These are phyloP conservation scores for Megalurothrips usitatus DNA, from an alignment of 2,888 invertebrate genomes.

Conservation along the genomic window DNA sequence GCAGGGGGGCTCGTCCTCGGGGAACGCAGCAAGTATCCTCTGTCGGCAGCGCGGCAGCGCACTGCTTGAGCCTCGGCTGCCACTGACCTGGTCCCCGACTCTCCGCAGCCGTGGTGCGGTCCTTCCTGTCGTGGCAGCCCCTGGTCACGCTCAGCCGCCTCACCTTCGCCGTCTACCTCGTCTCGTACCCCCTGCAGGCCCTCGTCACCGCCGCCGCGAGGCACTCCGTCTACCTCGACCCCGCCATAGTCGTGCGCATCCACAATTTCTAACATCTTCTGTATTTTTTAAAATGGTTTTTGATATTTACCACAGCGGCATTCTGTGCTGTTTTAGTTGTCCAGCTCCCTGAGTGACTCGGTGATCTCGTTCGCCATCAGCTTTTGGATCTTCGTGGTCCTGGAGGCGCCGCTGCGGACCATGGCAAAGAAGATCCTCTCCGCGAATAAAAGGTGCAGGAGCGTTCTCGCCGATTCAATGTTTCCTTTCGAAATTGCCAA, in stretches of 20 bases:
- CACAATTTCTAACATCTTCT: background rate
- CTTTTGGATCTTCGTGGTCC: background rate
- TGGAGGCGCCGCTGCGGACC: background rate
- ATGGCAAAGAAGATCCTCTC: background rate
- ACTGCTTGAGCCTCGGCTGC: no score
- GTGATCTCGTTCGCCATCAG: background rate
- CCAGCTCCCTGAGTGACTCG: background rate
- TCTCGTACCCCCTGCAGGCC: background rate
- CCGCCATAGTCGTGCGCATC: background rate
- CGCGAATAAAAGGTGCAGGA: no score
- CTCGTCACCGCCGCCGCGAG: background rate
- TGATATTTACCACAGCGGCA: background rate
- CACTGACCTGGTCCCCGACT: background rate
- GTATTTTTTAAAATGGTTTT: background rate
- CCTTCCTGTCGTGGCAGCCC: background rate
- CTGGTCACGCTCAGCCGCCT: background rate
- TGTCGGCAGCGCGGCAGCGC: background rate
- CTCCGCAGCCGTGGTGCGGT: background rate
- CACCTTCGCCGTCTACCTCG: constrained; percentile 2
- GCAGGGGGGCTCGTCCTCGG: background rate
- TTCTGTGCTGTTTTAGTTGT: background rate
- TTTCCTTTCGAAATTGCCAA: no score
- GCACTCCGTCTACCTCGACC: background rate
- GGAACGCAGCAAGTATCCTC: background rate
- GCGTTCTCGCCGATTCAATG: no score